Conservation (phyloP, 2,113 vertebrate genomes). For the Labeo catla region DNA sequence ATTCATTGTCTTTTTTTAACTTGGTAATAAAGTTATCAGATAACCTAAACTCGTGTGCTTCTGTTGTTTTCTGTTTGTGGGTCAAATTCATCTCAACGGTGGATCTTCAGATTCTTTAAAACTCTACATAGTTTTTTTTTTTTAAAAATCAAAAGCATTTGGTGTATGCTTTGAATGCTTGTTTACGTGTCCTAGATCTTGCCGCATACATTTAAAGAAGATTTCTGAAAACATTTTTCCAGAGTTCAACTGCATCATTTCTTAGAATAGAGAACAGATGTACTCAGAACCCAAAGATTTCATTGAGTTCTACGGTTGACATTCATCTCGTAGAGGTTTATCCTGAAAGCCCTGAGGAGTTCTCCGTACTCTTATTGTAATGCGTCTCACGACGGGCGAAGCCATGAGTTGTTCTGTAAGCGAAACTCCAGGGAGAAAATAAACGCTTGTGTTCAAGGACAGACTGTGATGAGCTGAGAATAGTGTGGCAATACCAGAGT, state of each 20-base stretch:
- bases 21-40: conserved; percentile 99
- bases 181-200: background rate
- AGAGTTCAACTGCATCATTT: background rate
- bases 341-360: background rate
- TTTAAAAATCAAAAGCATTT: too few species aligned
- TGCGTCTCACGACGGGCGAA: background rate
- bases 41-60: conserved; percentile 63
- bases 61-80: background rate
- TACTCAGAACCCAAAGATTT: background rate
- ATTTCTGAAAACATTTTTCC: background rate
- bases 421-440: conserved; percentile 10
- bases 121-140: too few species aligned
- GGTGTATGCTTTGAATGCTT: too few species aligned
- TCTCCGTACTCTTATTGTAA: background rate
- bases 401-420: conserved; percentile 7
- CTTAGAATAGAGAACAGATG: background rate
- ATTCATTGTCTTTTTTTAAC: conserved; percentile 99
- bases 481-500: background rate
- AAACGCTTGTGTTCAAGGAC: conserved; percentile 21
- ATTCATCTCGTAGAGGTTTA: background rate
- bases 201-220: background rate
- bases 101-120: too few species aligned
- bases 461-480: conserved; percentile 15
- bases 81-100: background rate
- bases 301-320: background rate